Conservation (phyloP, 2,113 vertebrate genomes). For the Peromyscus polionotus region DNA sequence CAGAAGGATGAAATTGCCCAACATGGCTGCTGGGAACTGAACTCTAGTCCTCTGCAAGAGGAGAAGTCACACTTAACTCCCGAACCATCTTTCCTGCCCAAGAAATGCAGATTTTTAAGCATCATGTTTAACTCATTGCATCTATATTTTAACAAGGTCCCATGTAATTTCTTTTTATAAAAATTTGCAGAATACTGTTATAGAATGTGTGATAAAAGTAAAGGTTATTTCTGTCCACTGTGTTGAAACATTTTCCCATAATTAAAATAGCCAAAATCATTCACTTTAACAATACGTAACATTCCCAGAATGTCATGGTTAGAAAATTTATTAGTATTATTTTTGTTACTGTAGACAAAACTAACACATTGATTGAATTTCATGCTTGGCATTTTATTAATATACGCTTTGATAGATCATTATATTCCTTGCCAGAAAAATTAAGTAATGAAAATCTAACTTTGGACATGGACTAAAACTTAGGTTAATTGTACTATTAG, state of each 20-base stretch:
- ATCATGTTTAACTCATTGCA: not conserved
- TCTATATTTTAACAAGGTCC: not conserved
- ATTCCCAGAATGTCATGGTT: not conserved
- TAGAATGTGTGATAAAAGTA: not conserved
- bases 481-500: constrained; percentile 70
- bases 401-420: not conserved
- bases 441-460: constrained; percentile 18
- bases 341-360: constrained; percentile 56
- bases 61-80: no score
- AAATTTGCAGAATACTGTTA: not conserved
- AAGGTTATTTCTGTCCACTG: constrained; percentile 15
- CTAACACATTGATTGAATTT: constrained; percentile 21
- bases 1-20: not conserved
- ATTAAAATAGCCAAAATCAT: not conserved
- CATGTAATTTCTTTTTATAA: not conserved
- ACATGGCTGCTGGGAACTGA: not conserved
- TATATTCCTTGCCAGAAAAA: not conserved
- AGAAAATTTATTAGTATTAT: constrained; percentile 51
- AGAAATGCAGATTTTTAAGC: not conserved
- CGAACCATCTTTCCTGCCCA: no score
- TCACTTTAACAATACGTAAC: not conserved
- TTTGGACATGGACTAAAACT: constrained; percentile 55
- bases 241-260: not conserved
- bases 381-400: constrained; percentile 19
- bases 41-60: not conserved